These are phyloP conservation scores for Uria aalge DNA, from an alignment of 2,113 vertebrate species.

Conservation along the genomic window DNA sequence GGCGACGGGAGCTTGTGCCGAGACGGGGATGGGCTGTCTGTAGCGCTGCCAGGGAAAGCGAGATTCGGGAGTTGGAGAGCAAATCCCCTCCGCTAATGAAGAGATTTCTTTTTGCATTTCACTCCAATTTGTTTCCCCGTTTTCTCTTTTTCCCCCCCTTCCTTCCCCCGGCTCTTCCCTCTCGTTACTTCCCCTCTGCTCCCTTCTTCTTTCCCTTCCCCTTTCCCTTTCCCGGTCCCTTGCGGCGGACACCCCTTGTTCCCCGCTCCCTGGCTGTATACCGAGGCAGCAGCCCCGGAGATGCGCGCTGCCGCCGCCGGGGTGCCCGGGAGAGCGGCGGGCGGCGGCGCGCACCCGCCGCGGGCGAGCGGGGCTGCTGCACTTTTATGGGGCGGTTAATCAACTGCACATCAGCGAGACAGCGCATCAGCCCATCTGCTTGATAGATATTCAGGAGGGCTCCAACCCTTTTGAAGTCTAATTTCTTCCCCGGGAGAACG, in stretches of 20 bases:
- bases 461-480: slow-evolving; percentile 58
- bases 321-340: not conserved
- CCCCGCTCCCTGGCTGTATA: accelerated
- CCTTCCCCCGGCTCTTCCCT: not conserved
- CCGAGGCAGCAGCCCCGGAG: not conserved
- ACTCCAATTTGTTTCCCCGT: not conserved
- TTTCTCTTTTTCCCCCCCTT: accelerated
- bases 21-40: not conserved
- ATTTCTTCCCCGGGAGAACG: slow-evolving; percentile 65
- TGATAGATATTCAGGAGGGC: slow-evolving; percentile 60
- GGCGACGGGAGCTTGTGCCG: not conserved
- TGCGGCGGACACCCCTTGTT: too few relatives aligned
- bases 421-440: slow-evolving; percentile 63
- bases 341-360: not conserved
- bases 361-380: not conserved
- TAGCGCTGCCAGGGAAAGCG: not conserved
- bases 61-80: not conserved
- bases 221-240: not conserved
- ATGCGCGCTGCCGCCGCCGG: not conserved
- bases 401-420: slow-evolving; percentile 45
- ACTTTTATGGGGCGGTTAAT: slow-evolving; percentile 39
- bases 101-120: not conserved
- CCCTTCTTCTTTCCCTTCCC: not conserved
- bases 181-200: not conserved
- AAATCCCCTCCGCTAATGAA: not conserved